Evolutionary conservation across 2,797 vertebrate genomes (phyloP), one percentile per base, ranked within the genome.

Genomic region (Parotocinclus haroldoi): DNA sequence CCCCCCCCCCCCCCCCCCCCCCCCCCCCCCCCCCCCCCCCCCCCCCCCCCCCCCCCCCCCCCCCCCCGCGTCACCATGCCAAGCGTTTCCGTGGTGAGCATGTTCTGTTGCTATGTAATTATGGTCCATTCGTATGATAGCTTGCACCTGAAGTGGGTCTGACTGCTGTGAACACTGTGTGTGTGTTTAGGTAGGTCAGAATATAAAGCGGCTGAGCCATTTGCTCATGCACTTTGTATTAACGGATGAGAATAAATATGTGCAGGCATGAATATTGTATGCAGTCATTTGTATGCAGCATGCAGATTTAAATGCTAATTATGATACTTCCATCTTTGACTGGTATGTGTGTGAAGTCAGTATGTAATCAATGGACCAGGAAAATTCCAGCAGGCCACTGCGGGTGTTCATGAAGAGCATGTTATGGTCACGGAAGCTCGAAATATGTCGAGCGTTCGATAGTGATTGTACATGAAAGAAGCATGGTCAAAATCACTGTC

Each of bases 31-130:
- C n/a, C n/a, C n/a, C n/a, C n/a, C n/a, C n/a, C n/a, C n/a, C n/a
- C n/a, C n/a, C n/a, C n/a, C n/a, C n/a, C n/a, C n/a, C n/a, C n/a
- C n/a, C n/a, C n/a, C n/a, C n/a, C n/a, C n/a, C n/a, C n/a, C n/a
- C n/a, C n/a, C n/a, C n/a, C n/a, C n/a, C n/a, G 73, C 58, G 66
- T 70, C 59, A 38, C 67, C 67, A 72, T 14, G 39, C 69, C 52
- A 56, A 64, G 72, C 73, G 76, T 79, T 72, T 74, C 76, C 62
- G 66, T 63, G 72, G 74, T 75, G 72, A 74, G 65, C 58, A 66
- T 63, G 57, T 66, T 70, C 68, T 53, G 75, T 80, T 82, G 80
- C 77, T 81, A 79, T 78, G 78, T 73, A 80, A 80, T 81, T 79
- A 79, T 71, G 76, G 66, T 73, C 72, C 69, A 75, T 78, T 80